Conservation (phyloP, 2,888 invertebrate species). For the Tubulanus polymorphus region DNA sequence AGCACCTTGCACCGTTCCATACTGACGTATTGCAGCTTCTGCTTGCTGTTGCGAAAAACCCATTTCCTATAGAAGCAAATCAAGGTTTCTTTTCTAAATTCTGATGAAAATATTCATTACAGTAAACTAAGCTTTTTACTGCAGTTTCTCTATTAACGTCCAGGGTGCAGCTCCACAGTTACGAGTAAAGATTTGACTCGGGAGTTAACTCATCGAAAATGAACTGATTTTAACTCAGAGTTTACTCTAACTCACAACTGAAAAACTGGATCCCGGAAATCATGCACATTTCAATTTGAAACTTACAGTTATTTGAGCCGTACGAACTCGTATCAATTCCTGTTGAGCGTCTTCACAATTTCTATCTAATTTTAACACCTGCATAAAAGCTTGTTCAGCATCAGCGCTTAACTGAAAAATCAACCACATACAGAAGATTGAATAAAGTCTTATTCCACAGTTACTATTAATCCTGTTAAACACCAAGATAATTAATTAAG, state of each 20-base stretch:
- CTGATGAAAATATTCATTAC: neutral
- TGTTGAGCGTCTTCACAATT: constrained; percentile 54
- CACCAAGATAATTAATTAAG: constrained; percentile 7
- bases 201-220: no score
- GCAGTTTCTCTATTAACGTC: no score
- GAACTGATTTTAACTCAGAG: neutral
- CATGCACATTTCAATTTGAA: neutral
- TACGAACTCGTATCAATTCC: constrained; percentile 51
- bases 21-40: constrained; percentile 46
- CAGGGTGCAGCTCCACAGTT: no score
- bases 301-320: constrained; percentile 51
- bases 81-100: neutral
- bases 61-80: constrained; percentile 48
- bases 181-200: neutral
- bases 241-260: neutral
- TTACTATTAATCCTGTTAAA: no score
- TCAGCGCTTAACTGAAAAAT: constrained; percentile 53
- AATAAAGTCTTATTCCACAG: no score
- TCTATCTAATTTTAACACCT: constrained; percentile 54
- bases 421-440: no score
- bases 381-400: constrained; percentile 54
- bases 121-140: neutral
- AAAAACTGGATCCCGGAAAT: neutral
- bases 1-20: constrained; percentile 51
- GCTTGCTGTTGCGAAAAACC: constrained; percentile 52